Conservation (phyloP, 2,888 invertebrate genomes). For the Tetanocera ferruginea region DNA sequence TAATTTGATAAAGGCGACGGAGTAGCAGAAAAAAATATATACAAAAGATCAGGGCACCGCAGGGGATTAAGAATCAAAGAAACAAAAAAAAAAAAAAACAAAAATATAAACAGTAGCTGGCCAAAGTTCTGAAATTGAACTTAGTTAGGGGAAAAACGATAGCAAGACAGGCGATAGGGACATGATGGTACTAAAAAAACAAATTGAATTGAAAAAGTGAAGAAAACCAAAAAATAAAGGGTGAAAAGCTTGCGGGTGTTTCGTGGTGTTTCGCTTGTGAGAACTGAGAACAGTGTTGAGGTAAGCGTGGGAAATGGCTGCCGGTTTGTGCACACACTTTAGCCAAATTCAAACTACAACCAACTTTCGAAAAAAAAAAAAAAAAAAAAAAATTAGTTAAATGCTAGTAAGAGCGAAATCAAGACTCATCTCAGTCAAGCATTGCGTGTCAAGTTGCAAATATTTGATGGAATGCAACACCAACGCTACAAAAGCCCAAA, state of each 20-base stretch:
- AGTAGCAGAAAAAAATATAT: neutral
- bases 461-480: slow-evolving; percentile 24
- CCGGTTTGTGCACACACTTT: slow-evolving; percentile 5
- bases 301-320: slow-evolving; percentile 33
- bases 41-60: neutral
- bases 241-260: slow-evolving; percentile 26
- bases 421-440: neutral
- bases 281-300: neutral
- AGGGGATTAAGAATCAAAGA: neutral
- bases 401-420: neutral
- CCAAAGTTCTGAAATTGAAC: neutral
- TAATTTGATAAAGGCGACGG: slow-evolving; percentile 41
- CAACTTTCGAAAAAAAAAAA: neutral
- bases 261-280: slow-evolving; percentile 13
- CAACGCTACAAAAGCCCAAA: slow-evolving; percentile 2
- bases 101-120: neutral
- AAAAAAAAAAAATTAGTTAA: neutral
- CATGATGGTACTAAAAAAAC: neutral
- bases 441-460: slow-evolving; percentile 29
- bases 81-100: neutral
- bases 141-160: neutral
- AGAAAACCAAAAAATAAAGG: slow-evolving; percentile 12
- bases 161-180: neutral
- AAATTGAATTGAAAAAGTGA: neutral
- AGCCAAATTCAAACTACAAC: neutral